These are phyloP conservation scores for Pteropus alecto DNA, from an alignment of 2,113 vertebrate species.

Conservation along the genomic window DNA sequence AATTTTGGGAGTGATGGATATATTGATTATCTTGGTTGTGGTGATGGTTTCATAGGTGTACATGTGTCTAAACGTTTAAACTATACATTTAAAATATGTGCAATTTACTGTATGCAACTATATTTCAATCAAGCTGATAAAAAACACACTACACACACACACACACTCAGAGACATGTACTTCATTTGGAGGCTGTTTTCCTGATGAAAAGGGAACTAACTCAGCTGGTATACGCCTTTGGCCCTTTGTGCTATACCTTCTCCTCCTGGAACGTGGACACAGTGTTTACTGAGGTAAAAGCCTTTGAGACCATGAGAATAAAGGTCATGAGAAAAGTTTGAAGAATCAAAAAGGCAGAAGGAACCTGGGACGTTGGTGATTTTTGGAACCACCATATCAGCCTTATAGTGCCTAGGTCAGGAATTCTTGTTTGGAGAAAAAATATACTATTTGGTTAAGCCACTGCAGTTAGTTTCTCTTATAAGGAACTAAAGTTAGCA, in stretches of 20 bases:
- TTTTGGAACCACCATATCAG: neutral
- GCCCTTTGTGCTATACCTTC: neutral
- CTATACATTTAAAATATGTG: neutral
- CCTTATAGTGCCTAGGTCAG: neutral
- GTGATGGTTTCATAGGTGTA: neutral
- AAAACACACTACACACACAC: neutral
- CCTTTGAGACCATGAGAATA: neutral
- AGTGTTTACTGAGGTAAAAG: neutral
- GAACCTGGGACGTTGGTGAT: neutral
- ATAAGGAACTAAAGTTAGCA: neutral
- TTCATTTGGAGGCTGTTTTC: neutral
- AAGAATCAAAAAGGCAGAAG: neutral
- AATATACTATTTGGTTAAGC: neutral
- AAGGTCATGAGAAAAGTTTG: neutral
- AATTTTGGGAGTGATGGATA: neutral
- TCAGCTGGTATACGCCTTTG: neutral
- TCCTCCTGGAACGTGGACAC: neutral
- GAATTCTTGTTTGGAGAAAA: neutral
- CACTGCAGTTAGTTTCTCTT: neutral
- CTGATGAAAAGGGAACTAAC: neutral
- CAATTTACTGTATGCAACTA: neutral
- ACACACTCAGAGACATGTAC: neutral
- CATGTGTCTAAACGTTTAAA: neutral
- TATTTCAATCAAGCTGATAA: neutral
- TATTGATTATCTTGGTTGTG: neutral